These are phyloP conservation scores for Adelognathus sp. DNA, from an alignment of 2,888 invertebrate species.

Conservation along the genomic window DNA sequence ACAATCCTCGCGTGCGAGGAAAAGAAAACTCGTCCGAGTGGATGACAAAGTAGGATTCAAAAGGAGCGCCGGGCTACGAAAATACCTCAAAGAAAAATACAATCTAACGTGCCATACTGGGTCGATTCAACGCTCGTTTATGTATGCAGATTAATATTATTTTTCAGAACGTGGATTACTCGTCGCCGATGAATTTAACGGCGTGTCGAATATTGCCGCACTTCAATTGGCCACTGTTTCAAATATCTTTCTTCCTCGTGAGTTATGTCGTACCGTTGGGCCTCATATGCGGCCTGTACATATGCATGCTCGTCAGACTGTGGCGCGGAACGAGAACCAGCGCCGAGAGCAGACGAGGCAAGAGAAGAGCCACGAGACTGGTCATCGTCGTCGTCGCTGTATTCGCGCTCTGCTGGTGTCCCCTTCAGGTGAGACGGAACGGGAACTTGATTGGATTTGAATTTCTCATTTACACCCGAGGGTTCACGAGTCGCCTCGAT, in stretches of 20 bases:
- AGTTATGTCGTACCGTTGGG: constrained; percentile 94
- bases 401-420: constrained; percentile 97
- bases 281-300: constrained; percentile 93
- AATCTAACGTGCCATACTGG: neutral
- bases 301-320: constrained; percentile 93
- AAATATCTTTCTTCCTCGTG: constrained; percentile 92
- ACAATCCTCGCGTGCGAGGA: no score
- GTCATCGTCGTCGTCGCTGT: constrained; percentile 95
- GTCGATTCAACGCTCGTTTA: neutral
- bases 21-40: no score
- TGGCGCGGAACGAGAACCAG: constrained; percentile 93
- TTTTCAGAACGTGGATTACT: constrained; percentile 68
- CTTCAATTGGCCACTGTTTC: constrained; percentile 83
- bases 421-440: constrained; percentile 89
- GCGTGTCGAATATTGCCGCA: constrained; percentile 74
- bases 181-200: constrained; percentile 66
- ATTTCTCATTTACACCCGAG: no score
- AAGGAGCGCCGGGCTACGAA: no score
- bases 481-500: neutral
- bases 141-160: constrained; percentile 29
- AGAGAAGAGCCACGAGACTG: constrained; percentile 94
- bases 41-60: no score
- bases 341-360: constrained; percentile 91
- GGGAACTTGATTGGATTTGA: neutral
- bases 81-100: no score